Evolutionary conservation across 2,888 invertebrate genomes (phyloP).

Genomic region (Eilema depressum): DNA sequence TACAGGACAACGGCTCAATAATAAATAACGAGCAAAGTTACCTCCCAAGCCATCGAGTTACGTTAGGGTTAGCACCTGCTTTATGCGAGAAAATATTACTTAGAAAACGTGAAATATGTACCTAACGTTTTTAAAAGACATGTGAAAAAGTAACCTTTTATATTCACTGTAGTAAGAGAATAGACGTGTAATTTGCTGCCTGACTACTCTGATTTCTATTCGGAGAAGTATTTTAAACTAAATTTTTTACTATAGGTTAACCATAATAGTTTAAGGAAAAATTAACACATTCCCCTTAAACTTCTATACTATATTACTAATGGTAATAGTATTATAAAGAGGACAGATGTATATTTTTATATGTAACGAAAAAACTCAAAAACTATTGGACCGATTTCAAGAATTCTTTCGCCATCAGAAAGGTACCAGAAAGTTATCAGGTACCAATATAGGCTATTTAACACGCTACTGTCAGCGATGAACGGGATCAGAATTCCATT

Average conservation of each 20-base stretch:
- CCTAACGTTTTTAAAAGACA: slow-evolving; percentile 39
- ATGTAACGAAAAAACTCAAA: no score
- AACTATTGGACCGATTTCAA: no score
- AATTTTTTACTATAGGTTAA: no score
- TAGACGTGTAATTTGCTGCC: slow-evolving; percentile 3
- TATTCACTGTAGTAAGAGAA: slow-evolving; percentile 5
- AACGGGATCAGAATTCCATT: no score
- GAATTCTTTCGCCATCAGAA: no score
- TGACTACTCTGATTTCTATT: slow-evolving; percentile 5
- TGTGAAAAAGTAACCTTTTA: slow-evolving; percentile 40
- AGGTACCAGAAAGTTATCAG: no score
- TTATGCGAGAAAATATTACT: slow-evolving; percentile 45
- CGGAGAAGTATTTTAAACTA: background rate
- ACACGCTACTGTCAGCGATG: no score
- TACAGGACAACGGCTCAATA: slow-evolving; percentile 61
- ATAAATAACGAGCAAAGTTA: slow-evolving; percentile 64
- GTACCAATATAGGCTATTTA: no score
- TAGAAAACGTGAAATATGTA: slow-evolving; percentile 47
- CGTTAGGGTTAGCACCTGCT: slow-evolving; percentile 51
- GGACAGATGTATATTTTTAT: no score
- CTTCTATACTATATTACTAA: background rate
- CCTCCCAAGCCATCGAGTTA: slow-evolving; percentile 50
- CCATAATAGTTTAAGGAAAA: no score
- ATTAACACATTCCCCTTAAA: no score
- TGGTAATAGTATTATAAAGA: no score